Percentiles rank a stretch among this genome's conserved stretches.
Conservation (phyloP, 2,797 vertebrate genomes). For the Oreonectes daqikongensis region DNA sequence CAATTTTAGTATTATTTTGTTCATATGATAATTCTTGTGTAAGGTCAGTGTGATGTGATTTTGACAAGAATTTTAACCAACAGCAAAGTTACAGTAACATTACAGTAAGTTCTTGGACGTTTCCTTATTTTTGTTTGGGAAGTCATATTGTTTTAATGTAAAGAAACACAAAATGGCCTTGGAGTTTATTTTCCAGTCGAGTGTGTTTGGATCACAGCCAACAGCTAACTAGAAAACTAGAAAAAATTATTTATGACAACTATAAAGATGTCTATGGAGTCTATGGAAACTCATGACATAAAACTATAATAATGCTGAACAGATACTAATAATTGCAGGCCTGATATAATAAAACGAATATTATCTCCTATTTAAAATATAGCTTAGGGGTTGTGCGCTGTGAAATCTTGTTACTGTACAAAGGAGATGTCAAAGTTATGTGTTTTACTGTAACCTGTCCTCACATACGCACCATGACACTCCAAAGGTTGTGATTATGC, state of each 20-base stretch:
- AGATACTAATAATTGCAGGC: too few species aligned
- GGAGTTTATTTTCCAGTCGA: neutral
- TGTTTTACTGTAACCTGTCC: conserved; percentile 10
- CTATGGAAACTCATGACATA: conserved; percentile 4
- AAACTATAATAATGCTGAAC: conserved; percentile 11
- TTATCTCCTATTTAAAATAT: too few species aligned
- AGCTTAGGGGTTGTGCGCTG: neutral
- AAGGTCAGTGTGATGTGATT: neutral
- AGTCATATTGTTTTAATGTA: neutral
- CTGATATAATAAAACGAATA: too few species aligned
- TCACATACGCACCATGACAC: neutral
- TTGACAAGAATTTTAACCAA: neutral
- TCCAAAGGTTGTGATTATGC: conserved; percentile 39
- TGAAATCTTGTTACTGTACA: too few species aligned
- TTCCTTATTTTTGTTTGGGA: neutral
- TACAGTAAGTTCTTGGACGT: neutral
- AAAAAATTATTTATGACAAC: too few species aligned
- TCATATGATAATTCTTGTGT: neutral
- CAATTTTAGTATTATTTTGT: neutral
- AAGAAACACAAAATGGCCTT: neutral
- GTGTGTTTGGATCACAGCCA: neutral
- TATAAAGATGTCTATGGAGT: neutral
- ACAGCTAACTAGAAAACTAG: neutral
- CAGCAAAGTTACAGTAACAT: neutral
- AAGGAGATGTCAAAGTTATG: too few species aligned